A percentile compares a stretch with the other conserved stretches of the same genome.
phyloP scores from a whole-genome alignment of 2,797 vertebrate genomes.

The Erithacus rubecula region DNA sequence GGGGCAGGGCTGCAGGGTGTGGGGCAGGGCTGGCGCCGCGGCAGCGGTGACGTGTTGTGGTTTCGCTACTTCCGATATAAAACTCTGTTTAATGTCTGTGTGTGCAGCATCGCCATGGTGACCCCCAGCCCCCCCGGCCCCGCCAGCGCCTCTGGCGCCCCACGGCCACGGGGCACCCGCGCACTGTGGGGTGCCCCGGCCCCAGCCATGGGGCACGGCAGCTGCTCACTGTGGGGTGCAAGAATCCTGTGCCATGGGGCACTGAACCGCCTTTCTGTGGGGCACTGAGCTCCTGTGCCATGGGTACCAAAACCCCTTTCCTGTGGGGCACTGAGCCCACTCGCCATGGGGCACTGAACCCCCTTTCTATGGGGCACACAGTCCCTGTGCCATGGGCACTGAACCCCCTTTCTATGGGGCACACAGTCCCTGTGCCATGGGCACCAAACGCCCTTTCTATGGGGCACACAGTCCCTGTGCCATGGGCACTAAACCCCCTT shows the following conservation, averaged over 20 bases:
- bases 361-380: no score
- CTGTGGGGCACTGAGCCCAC: no score
- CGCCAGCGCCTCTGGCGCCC: neutral
- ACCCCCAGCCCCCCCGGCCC: neutral
- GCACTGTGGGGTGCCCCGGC: neutral
- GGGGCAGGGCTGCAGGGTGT: neutral
- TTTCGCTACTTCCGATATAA: neutral
- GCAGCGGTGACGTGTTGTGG: neutral
- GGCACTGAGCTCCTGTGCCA: neutral
- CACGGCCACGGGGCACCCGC: neutral
- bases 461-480: neutral
- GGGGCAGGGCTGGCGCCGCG: neutral
- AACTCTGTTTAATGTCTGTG: neutral
- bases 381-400: no score
- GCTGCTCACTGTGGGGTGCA: neutral
- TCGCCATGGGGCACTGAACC: no score
- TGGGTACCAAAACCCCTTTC: neutral
- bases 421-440: no score
- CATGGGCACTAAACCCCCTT: neutral
- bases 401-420: no score
- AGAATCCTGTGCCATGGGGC: neutral
- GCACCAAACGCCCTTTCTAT: no score
- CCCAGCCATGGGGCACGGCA: neutral
- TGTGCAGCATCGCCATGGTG: neutral
- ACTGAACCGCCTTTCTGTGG: neutral